Conservation (phyloP, 2,888 invertebrate species). For the Thysanoteuthis rhombus region DNA sequence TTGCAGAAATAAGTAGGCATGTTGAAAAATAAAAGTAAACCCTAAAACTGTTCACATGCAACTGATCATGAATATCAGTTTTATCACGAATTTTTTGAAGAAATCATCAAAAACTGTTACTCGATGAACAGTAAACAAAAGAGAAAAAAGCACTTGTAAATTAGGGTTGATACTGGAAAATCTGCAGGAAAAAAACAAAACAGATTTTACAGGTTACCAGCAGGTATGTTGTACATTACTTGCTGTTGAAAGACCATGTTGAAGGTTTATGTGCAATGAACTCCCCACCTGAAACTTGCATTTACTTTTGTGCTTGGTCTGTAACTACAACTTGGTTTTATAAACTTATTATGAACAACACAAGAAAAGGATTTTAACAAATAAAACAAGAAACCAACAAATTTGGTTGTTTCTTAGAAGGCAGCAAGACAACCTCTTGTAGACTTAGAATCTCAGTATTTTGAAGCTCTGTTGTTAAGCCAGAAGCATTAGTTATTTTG, state of each 20-base stretch:
- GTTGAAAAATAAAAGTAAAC: neutral
- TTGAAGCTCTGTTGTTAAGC: conserved; percentile 19
- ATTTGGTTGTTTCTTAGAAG: conserved; percentile 32
- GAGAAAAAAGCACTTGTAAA: neutral
- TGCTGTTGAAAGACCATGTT: conserved; percentile 16
- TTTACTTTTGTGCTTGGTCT: conserved; percentile 31
- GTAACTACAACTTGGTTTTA: neutral
- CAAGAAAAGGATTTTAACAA: neutral
- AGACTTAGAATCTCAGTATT: conserved; percentile 32
- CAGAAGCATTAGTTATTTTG: conserved; percentile 14
- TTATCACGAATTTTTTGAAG: neutral
- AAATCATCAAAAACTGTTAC: neutral
- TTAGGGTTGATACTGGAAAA: neutral
- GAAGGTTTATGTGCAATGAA: conserved; percentile 30
- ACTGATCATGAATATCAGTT: neutral
- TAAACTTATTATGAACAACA: neutral
- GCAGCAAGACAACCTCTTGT: conserved; percentile 32
- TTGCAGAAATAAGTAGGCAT: neutral
- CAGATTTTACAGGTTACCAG: neutral
- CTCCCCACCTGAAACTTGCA: conserved; percentile 31
- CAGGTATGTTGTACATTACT: neutral
- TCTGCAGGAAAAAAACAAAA: neutral
- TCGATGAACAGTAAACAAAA: neutral
- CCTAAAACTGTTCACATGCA: neutral
- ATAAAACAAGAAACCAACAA: neutral